These are phyloP conservation scores for Oreochromis tanganicae DNA, from an alignment of 2,113 vertebrate genomes.

Conservation along the genomic window DNA sequence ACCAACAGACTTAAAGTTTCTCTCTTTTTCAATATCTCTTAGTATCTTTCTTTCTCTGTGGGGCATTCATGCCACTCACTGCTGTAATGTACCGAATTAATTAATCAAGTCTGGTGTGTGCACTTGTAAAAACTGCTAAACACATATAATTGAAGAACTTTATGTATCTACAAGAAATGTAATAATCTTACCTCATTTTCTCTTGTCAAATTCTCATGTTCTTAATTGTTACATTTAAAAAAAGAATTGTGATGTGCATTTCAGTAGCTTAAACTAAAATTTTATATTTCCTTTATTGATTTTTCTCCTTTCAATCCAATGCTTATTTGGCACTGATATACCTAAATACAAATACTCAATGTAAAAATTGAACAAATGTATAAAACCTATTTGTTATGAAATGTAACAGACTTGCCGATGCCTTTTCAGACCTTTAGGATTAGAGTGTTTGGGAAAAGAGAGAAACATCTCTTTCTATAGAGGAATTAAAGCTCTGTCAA, in stretches of 20 bases:
- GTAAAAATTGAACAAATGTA: constrained; percentile 6
- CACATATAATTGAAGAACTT: constrained; percentile 19
- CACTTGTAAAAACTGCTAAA: constrained; percentile 54
- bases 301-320: background rate
- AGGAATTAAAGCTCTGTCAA: background rate
- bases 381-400: constrained; percentile 16
- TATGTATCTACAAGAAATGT: constrained; percentile 38
- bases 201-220: constrained; percentile 27
- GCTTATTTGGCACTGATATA: background rate
- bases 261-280: constrained; percentile 2
- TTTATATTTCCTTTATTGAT: constrained; percentile 2
- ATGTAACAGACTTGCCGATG: constrained; percentile 14
- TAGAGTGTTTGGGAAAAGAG: constrained; percentile 70
- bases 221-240: background rate
- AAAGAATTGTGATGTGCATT: constrained; percentile 7
- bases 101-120: constrained; percentile 51
- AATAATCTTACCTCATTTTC: constrained; percentile 25
- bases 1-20: constrained; percentile 58
- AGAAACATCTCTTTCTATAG: constrained; percentile 64
- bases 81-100: constrained; percentile 40
- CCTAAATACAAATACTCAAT: background rate
- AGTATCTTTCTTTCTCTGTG: constrained; percentile 79
- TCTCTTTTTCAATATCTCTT: constrained; percentile 77
- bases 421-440: constrained; percentile 27
- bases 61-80: constrained; percentile 50